phyloP scores from a whole-genome alignment of 2,797 vertebrate species.

The Melanotaenia nigrans region DNA sequence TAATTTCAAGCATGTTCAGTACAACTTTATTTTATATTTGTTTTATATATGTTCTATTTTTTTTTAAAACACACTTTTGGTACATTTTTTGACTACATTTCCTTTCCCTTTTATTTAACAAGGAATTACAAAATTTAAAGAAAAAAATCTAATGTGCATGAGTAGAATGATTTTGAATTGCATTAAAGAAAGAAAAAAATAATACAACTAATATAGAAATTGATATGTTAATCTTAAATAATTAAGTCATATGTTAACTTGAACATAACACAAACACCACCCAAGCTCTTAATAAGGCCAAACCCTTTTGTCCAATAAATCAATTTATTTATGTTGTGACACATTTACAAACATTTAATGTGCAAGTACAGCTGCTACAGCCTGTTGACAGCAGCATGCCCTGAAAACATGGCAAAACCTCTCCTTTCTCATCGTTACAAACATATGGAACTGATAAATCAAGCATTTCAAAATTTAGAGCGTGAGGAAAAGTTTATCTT shows the following conservation, averaged over 20 bases:
- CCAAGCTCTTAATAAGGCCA: background rate
- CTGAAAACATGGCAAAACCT: constrained; percentile 63
- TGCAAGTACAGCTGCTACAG: constrained; percentile 65
- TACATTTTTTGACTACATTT: no score
- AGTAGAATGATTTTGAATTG: no score
- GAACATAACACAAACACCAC: background rate
- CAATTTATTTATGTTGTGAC: constrained; percentile 75
- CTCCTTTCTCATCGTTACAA: constrained; percentile 11
- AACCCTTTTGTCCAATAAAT: constrained; percentile 51
- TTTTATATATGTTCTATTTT: no score
- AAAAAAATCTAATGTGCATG: no score
- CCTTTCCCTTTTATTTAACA: no score
- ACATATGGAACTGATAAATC: constrained; percentile 1
- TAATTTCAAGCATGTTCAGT: no score
- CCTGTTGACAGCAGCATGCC: constrained; percentile 49
- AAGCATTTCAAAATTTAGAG: constrained; percentile 28
- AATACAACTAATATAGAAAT: no score
- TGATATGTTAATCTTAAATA: background rate
- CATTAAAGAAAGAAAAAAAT: background rate
- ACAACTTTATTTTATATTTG: no score
- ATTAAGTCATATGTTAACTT: no score
- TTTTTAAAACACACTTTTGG: no score
- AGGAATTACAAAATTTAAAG: no score
- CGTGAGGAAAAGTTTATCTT: constrained; percentile 16
- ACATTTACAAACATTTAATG: constrained; percentile 78